A percentile compares a stretch with the other conserved stretches of the same genome.
These are phyloP conservation scores for Lates japonicus DNA, from an alignment of 2,797 vertebrate genomes.

Conservation along the genomic window DNA sequence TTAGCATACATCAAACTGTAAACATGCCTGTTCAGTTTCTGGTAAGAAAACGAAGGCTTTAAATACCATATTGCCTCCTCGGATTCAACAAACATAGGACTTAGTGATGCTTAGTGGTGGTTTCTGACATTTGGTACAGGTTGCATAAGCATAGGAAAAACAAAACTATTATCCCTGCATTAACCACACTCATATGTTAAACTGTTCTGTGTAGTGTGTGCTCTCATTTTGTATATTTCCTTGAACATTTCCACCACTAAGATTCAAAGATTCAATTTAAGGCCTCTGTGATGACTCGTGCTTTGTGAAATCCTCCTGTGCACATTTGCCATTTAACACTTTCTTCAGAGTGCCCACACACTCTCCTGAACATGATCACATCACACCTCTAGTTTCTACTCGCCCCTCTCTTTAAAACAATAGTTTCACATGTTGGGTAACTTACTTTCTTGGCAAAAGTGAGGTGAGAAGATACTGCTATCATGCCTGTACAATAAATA, in stretches of 20 bases:
- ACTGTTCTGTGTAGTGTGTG: neutral
- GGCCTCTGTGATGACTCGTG: constrained; percentile 49
- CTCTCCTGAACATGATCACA: constrained; percentile 26
- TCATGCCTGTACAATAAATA: neutral
- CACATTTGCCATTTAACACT: constrained; percentile 34
- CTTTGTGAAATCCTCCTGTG: constrained; percentile 43
- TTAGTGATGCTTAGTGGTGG: neutral
- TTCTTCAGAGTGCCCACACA: constrained; percentile 40
- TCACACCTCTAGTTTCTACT: constrained; percentile 37
- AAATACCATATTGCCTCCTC: constrained; percentile 43
- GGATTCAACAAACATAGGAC: constrained; percentile 11
- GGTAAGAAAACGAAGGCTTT: constrained; percentile 38
- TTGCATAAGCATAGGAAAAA: constrained; percentile 12
- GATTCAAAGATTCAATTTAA: constrained; percentile 26
- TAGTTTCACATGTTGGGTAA: constrained; percentile 17
- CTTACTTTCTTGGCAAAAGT: neutral
- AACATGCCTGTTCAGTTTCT: constrained; percentile 31
- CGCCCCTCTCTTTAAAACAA: constrained; percentile 22
- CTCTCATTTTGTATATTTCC: constrained; percentile 16
- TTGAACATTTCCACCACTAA: constrained; percentile 11
- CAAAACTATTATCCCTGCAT: neutral
- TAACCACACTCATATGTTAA: constrained; percentile 16
- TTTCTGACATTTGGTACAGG: constrained; percentile 31
- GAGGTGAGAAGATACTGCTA: neutral
- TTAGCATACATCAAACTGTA: constrained; percentile 23